Percentiles rank a stretch among this genome's conserved stretches.
phyloP scores from a whole-genome alignment of 2,797 vertebrate genomes.

The Petrocephalus sullivani region DNA sequence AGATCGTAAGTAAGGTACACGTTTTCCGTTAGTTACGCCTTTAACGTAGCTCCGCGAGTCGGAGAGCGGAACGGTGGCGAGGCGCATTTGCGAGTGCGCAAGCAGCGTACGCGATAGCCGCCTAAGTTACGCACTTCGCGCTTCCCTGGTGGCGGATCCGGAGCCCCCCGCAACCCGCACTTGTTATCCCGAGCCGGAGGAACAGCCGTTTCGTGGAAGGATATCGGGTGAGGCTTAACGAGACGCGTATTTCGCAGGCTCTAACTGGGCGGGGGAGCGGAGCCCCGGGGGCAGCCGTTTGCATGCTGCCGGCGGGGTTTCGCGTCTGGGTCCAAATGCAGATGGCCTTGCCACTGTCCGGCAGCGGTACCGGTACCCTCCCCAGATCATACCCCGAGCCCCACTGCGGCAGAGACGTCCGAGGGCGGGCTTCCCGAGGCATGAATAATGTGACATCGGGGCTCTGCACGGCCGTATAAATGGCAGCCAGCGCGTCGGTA shows the following conservation, averaged over 20 bases:
- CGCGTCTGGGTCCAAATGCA: background rate
- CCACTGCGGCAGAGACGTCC: background rate
- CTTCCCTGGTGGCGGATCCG: constrained; percentile 12
- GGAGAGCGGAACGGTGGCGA: background rate
- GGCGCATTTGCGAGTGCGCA: background rate
- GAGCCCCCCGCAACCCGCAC: background rate
- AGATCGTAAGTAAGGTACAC: background rate
- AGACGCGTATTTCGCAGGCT: background rate
- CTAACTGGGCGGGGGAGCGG: background rate
- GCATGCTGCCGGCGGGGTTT: background rate
- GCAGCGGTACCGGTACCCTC: background rate
- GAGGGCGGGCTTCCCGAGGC: background rate
- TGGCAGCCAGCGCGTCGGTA: background rate
- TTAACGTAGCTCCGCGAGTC: background rate
- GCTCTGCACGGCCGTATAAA: background rate
- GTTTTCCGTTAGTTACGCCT: background rate
- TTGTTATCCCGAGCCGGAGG: background rate
- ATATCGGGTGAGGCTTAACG: background rate
- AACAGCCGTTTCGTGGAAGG: background rate
- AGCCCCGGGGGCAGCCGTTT: background rate
- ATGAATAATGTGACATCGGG: background rate
- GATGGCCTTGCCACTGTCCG: background rate
- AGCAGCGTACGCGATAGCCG: background rate
- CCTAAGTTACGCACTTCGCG: background rate
- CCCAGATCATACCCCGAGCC: background rate